Evolutionary conservation across 2,888 invertebrate species (phyloP).

Genomic region (Drosophila prolongata): DNA sequence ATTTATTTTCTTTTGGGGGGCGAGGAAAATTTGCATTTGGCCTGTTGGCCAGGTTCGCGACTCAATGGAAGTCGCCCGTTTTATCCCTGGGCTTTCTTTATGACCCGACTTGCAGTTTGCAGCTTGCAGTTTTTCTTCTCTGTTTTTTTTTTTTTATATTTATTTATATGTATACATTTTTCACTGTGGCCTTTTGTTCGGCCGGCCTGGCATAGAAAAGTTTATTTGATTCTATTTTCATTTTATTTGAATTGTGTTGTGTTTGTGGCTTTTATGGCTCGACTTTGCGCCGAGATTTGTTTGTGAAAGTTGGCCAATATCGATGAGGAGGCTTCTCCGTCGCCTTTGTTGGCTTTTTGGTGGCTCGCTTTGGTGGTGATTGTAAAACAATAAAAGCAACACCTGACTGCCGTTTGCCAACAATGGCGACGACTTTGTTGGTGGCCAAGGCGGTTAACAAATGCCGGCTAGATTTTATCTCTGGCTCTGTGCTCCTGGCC

Average conservation of each 20-base stretch:
- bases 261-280: conserved; percentile 68
- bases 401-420: conserved; percentile 74
- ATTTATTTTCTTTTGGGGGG: conserved; percentile 22
- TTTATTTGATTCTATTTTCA: conserved; percentile 80
- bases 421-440: conserved; percentile 73
- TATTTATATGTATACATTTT: conserved; percentile 40
- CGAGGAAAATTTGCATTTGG: conserved; percentile 64
- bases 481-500: conserved; percentile 31
- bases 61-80: conserved; percentile 24
- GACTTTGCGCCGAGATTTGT: conserved; percentile 66
- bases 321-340: conserved; percentile 50
- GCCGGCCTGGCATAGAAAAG: conserved; percentile 52
- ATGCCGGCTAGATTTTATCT: conserved; percentile 64
- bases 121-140: conserved; percentile 16
- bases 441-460: conserved; percentile 50
- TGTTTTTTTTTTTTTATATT: neutral
- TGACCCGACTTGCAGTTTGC: conserved; percentile 58
- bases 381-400: conserved; percentile 80
- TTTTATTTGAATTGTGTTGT: conserved; percentile 77
- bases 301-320: conserved; percentile 70
- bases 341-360: conserved; percentile 14
- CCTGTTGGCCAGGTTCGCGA: conserved; percentile 57
- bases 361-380: conserved; percentile 54
- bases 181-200: conserved; percentile 70
- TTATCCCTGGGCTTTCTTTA: conserved; percentile 67